A percentile compares a stretch with the other conserved stretches of the same genome.
These are phyloP conservation scores for Catagonus wagneri DNA, from an alignment of 2,113 vertebrate species.

Conservation along the genomic window DNA sequence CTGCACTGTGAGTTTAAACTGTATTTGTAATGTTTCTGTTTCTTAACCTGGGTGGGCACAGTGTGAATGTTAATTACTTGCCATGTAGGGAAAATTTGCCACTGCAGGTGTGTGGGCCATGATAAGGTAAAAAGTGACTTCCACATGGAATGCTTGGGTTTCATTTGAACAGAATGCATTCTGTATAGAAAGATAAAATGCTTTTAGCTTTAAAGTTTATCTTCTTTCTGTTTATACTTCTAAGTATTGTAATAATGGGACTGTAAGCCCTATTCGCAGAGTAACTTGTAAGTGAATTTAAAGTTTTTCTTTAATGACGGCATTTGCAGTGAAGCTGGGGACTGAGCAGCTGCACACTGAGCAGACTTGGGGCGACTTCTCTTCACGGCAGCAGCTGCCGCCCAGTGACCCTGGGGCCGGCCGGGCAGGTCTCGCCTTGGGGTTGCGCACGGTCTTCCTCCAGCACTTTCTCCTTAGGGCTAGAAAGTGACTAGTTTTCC, in stretches of 20 bases:
- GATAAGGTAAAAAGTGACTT: not conserved
- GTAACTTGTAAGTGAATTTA: not conserved
- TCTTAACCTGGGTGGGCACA: not conserved
- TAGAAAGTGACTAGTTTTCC: not conserved
- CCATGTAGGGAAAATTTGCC: not conserved
- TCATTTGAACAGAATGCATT: not conserved
- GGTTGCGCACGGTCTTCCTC: too few species aligned
- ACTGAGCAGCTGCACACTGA: too few species aligned
- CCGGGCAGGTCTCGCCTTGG: not conserved
- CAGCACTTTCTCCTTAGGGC: not conserved
- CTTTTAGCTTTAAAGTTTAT: too few species aligned
- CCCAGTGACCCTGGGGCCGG: not conserved
- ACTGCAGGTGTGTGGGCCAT: not conserved
- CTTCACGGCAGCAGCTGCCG: accelerated
- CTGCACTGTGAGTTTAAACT: not conserved
- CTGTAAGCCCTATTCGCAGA: not conserved
- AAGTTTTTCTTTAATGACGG: accelerated
- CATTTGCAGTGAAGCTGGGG: accelerated
- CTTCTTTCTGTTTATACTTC: accelerated
- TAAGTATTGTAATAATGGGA: not conserved
- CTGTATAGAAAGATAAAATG: not conserved
- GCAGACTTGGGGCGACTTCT: not conserved
- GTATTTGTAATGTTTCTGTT: not conserved
- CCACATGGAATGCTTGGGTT: not conserved
- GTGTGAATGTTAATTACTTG: accelerated